phyloP scores from a whole-genome alignment of 2,797 vertebrate genomes.

The Liparis tanakae region DNA sequence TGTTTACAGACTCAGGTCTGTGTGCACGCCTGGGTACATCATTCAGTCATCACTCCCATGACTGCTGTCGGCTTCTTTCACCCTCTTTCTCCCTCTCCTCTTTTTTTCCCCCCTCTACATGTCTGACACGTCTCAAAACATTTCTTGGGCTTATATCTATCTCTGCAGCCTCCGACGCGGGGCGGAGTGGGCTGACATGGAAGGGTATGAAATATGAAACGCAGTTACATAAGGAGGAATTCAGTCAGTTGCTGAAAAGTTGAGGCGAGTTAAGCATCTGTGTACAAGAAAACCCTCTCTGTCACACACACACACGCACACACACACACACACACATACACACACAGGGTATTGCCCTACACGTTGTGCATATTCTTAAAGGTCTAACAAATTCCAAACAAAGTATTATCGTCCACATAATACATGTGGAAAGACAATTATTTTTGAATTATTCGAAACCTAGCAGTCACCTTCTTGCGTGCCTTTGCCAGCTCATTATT shows the following conservation, averaged over 20 bases:
- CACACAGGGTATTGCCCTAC: not conserved
- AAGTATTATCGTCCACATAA: not conserved
- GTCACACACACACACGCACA: slow-evolving; percentile 24
- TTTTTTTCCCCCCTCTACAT: slow-evolving; percentile 8
- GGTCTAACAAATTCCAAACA: not conserved
- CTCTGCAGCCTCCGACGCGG: slow-evolving; percentile 42
- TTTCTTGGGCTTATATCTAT: slow-evolving; percentile 48
- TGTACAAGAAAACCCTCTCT: slow-evolving; percentile 38
- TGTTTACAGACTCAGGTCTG: slow-evolving; percentile 48
- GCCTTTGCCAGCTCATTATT: too few species aligned
- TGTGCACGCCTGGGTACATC: slow-evolving; percentile 28
- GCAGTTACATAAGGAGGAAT: slow-evolving; percentile 56
- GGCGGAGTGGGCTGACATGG: slow-evolving; percentile 49
- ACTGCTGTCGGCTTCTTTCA: slow-evolving; percentile 34
- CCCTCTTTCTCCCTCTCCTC: slow-evolving; percentile 15
- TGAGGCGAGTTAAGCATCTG: slow-evolving; percentile 52
- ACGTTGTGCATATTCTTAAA: not conserved
- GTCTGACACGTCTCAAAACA: slow-evolving; percentile 48
- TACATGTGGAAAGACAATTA: not conserved
- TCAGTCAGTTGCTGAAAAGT: slow-evolving; percentile 41
- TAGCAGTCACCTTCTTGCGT: not conserved
- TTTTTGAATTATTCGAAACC: not conserved
- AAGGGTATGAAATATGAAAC: slow-evolving; percentile 69
- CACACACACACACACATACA: slow-evolving; percentile 27
- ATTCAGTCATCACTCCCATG: slow-evolving; percentile 44